Conservation (phyloP, 2,797 vertebrate species). For the Sebastes itinus region DNA sequence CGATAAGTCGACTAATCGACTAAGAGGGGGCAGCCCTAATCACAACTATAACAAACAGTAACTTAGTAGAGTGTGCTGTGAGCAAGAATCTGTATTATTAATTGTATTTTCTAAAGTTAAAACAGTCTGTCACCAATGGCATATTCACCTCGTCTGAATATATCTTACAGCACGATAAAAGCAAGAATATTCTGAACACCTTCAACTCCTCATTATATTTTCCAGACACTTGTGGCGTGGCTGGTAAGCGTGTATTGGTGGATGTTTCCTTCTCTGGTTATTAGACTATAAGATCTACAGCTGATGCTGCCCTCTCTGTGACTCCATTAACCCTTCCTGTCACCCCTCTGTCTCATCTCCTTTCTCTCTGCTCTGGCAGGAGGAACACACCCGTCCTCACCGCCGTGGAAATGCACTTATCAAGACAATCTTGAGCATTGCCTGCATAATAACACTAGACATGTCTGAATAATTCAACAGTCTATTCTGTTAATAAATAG, state of each 20-base stretch:
- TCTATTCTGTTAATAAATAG: neutral
- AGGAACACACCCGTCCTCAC: neutral
- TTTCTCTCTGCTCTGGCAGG: neutral
- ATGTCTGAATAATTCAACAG: constrained; percentile 30
- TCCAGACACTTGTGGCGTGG: neutral
- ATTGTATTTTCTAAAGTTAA: neutral
- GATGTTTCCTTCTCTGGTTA: neutral
- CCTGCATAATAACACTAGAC: constrained; percentile 1
- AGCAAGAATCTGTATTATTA: neutral
- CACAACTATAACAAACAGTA: neutral
- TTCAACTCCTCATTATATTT: constrained; percentile 1
- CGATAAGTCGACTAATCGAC: too few species aligned
- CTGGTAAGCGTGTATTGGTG: neutral
- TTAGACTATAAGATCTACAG: constrained; percentile 1
- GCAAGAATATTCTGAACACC: neutral
- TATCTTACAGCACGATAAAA: neutral
- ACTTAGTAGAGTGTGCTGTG: neutral
- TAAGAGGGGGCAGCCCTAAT: fast-evolving
- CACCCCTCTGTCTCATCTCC: neutral
- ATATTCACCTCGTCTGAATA: fast-evolving
- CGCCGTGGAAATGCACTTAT: neutral
- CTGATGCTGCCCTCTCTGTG: neutral
- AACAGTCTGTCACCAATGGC: neutral
- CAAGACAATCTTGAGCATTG: neutral
- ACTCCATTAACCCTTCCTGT: constrained; percentile 7